Evolutionary conservation across 2,888 invertebrate species (phyloP).

Genomic region (Archaeoteleia sp.): DNA sequence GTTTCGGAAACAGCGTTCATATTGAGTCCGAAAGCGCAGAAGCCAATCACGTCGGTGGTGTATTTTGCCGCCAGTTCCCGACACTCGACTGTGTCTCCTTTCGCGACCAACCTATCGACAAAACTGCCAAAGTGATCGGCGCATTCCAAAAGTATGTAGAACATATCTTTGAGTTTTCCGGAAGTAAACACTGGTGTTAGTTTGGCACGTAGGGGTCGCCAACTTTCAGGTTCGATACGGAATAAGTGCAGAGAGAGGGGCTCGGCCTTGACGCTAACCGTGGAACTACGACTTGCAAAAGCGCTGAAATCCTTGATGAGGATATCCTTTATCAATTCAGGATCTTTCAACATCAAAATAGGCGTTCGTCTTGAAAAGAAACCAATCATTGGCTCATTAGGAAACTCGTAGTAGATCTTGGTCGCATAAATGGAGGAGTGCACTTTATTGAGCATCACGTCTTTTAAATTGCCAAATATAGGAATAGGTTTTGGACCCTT

Average conservation of each 20-base stretch:
- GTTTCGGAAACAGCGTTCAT: slow-evolving; percentile 66
- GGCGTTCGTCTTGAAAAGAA: slow-evolving; percentile 53
- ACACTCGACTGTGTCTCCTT: slow-evolving; percentile 53
- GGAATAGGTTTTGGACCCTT: slow-evolving; percentile 68
- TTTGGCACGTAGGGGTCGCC: slow-evolving; percentile 76
- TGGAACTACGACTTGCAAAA: slow-evolving; percentile 62
- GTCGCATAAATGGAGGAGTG: background rate
- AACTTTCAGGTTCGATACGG: slow-evolving; percentile 73
- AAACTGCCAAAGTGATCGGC: slow-evolving; percentile 72
- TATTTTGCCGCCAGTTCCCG: slow-evolving; percentile 69
- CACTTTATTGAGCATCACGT: slow-evolving; percentile 58
- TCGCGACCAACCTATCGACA: slow-evolving; percentile 64
- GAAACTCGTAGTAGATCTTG: slow-evolving; percentile 30
- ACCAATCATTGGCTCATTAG: slow-evolving; percentile 53
- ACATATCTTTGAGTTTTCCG: slow-evolving; percentile 76
- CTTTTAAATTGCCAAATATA: slow-evolving; percentile 73
- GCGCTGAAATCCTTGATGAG: slow-evolving; percentile 53
- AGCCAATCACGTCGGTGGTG: slow-evolving; percentile 74
- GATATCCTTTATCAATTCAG: slow-evolving; percentile 42
- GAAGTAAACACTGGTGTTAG: slow-evolving; percentile 76
- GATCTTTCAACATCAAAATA: slow-evolving; percentile 56
- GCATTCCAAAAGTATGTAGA: slow-evolving; percentile 75
- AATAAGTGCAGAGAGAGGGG: slow-evolving; percentile 74
- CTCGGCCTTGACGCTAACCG: slow-evolving; percentile 61
- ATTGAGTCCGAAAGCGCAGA: slow-evolving; percentile 73